A percentile compares a stretch with the other conserved stretches of the same genome.
Evolutionary conservation across 2,113 vertebrate genomes (phyloP).

Genomic region (Amia ocellicauda): DNA sequence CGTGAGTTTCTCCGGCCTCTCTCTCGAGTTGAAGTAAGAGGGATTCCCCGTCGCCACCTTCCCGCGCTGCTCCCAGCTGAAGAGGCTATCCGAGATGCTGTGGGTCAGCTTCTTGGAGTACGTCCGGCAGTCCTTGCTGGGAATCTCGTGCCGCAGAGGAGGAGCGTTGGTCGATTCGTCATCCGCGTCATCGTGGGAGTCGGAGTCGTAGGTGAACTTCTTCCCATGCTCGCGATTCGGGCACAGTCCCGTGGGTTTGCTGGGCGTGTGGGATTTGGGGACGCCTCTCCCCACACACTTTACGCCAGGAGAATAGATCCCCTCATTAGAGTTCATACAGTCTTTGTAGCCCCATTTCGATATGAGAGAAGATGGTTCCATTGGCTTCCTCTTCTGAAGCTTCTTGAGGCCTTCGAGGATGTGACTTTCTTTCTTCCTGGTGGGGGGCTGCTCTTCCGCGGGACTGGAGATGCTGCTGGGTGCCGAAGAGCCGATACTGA

Average conservation of each 20-base stretch:
- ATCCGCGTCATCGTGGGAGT: slow-evolving; percentile 70
- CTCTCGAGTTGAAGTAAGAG: slow-evolving; percentile 62
- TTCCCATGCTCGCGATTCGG: slow-evolving; percentile 43
- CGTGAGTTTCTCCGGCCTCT: slow-evolving; percentile 74
- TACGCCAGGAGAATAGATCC: slow-evolving; percentile 88
- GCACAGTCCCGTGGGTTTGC: slow-evolving; percentile 39
- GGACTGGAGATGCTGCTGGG: slow-evolving; percentile 76
- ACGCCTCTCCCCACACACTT: slow-evolving; percentile 63
- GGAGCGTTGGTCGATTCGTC: slow-evolving; percentile 65
- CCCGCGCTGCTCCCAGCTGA: slow-evolving; percentile 69
- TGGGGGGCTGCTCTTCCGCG: slow-evolving; percentile 75
- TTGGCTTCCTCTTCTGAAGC: slow-evolving; percentile 74
- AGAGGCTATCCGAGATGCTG: slow-evolving; percentile 81
- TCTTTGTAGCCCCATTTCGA: slow-evolving; percentile 86
- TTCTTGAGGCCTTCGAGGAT: slow-evolving; percentile 83
- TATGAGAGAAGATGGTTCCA: slow-evolving; percentile 70
- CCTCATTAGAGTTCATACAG: slow-evolving; percentile 94
- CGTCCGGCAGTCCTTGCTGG: slow-evolving; percentile 64
- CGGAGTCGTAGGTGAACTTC: slow-evolving; percentile 73
- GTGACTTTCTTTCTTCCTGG: slow-evolving; percentile 81
- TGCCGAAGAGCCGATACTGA: slow-evolving; percentile 77
- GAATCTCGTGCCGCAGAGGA: slow-evolving; percentile 51
- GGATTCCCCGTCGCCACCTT: slow-evolving; percentile 48
- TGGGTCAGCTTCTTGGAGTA: slow-evolving; percentile 69
- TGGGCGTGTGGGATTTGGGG: slow-evolving; percentile 49